Evolutionary conservation across 2,113 vertebrate species (phyloP).

Genomic region (Amblyopsis rosae): DNA sequence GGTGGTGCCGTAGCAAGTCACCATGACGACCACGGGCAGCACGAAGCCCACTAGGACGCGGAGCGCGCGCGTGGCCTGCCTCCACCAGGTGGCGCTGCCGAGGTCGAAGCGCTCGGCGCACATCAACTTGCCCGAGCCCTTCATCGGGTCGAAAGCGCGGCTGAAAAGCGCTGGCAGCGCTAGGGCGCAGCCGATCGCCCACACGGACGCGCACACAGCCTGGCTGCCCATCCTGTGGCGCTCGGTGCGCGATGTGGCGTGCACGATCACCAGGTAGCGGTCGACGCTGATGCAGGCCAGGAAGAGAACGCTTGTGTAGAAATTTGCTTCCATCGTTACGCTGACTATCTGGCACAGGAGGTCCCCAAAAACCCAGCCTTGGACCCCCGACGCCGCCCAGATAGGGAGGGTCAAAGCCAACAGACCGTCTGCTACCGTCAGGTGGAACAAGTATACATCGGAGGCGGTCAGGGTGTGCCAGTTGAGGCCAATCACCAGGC

Average conservation of each 20-base stretch:
- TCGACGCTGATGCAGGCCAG: conserved; percentile 76
- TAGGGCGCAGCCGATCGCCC: conserved; percentile 54
- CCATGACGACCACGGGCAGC: conserved; percentile 70
- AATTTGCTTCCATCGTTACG: conserved; percentile 64
- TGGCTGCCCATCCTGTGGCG: conserved; percentile 36
- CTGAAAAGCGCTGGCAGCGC: conserved; percentile 65
- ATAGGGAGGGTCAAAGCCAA: conserved; percentile 70
- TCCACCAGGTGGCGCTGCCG: conserved; percentile 33
- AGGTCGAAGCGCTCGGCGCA: conserved; percentile 46
- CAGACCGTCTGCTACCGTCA: conserved; percentile 69
- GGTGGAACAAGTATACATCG: conserved; percentile 71
- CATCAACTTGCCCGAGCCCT: fast-evolving
- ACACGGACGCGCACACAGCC: conserved; percentile 50
- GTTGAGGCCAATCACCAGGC: conserved; percentile 60
- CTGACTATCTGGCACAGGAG: conserved; percentile 64
- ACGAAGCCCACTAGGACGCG: conserved; percentile 73
- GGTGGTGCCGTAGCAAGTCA: conserved; percentile 73
- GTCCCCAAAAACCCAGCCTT: conserved; percentile 71
- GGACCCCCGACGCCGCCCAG: conserved; percentile 18
- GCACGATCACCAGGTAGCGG: conserved; percentile 71
- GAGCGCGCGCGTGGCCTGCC: conserved; percentile 33
- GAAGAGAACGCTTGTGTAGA: conserved; percentile 79
- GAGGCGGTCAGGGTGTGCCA: conserved; percentile 55
- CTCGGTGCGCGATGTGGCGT: conserved; percentile 6
- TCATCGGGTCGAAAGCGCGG: fast-evolving